Evolutionary conservation across 2,888 invertebrate species (phyloP), one percentile per base, ranked within the genome.

Genomic region (Orthonychiurus folsomi): DNA sequence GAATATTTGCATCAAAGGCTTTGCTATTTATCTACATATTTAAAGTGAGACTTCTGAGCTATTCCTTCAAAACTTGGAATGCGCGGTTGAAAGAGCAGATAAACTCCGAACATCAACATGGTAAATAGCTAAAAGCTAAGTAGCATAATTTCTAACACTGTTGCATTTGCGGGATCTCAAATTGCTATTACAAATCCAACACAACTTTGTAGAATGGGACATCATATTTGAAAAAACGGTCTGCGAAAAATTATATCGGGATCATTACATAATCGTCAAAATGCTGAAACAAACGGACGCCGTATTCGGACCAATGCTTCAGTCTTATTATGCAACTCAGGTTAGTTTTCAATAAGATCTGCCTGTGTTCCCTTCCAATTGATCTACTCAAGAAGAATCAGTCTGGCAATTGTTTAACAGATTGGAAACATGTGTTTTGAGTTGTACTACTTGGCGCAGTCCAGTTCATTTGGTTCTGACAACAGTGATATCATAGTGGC

Each of bases 351-450:
- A 53, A 15, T 53, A 18, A 20, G 21, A 15, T 12, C 21, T 52
- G 21, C 50, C 18, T 15, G 52, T 23, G 12, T 53, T 20, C 9
- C 54, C 21, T 53, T 53, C 18, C 54, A 53, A 53, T 53, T 53
- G 18, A 12, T 12, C 12, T 53, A 18, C 54, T 20, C 12, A 53
- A 15, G 26, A 12, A 23, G 26, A 47, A 21, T 21, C 26, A 2
- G 2, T 47, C 20, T 18, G 15, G 21, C 20, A 20, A 18, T 52
- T 21, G 26, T 25, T 21, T 21, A 50, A 1, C 25, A 71, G 68
- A 63, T 72, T 23, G 28, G 69, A 1, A 72, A 72, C 61, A 66
- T 72, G 69, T 72, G 72, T 59, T 72, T 72, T 58, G 72, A 72
- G 25, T 55, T 72, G 12, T 72, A 71, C 58, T 71, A 65, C 52